Base-by-base conservation (phyloP, 2,888 invertebrate species). In the Epinotia brunnichana region DNA sequence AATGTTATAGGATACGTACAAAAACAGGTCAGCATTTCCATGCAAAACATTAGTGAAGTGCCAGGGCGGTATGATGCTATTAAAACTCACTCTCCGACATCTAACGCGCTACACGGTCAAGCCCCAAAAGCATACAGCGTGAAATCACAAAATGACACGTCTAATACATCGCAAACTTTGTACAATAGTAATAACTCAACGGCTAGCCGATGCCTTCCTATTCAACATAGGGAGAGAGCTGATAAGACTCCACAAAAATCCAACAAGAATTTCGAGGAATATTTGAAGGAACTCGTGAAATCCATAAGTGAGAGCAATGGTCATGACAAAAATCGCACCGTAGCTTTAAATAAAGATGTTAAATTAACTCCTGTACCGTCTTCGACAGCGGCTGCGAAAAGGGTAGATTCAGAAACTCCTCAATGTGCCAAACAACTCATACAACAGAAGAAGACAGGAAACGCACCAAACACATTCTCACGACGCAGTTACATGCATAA, bases 401-500 rank as follows among this genome's bases (percentile, higher is more conserved):
- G 62, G 51, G 19, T 48, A 17, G 68, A 73, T 11, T 10, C 39
- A 66, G 51, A 61, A 69, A 54, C 79, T 76, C 76, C 80, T 59
- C 84, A 79, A 79, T 76, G 86, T 87, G 85, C 87, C 85, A 90
- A 89, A 90, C 81, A 77, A 77, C 51, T 76, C 69, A 69, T 79
- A 53, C 83, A 78, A 56, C 79, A 81, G 63, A 90, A 87, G 79
- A 89, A 87, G 78, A 80, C 80, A 10, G 90, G 90, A 44, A 83
- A 83, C 69, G 87, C 86, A 35, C 87, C 88, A 2, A 89, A 91
- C 69, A 93, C 93, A 2, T 93, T 92, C 78, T 83, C 92, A 15
- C 88, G 93, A 39, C 87, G 89, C 62, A 91, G 86, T 76, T 93
- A 92, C 76, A 85, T 90, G 84, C 90, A 91, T 76, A 92, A 89